Evolutionary conservation across 2,113 vertebrate species (phyloP), one percentile per base, ranked within the genome.

Genomic region (Cyphomyrus plagiostoma): DNA sequence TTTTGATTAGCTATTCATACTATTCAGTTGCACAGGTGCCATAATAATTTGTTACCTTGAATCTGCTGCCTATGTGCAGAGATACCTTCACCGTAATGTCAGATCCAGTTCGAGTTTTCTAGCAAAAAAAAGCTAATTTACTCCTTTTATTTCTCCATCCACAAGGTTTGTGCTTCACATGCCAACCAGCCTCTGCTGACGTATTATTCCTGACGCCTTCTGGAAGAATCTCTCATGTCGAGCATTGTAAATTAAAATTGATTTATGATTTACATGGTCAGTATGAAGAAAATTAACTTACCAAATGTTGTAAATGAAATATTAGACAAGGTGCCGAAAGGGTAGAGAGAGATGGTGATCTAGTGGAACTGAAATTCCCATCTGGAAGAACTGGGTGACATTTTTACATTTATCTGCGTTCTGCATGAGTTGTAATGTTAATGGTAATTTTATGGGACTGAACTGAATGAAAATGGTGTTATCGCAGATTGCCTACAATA

Each of bases 261-360:
- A 99, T 99, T 98, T 98, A 97, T 98, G 97, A 98, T 99, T 98
- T 99, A 98, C 98, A 99, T 99, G 98, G 97, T 97, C 97, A 97
- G 97, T 96, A 97, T 97, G 97, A 97, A 97, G 97, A 98, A 97
- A 98, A 98, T 98, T 97, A 99, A 98, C 97, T 98, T 97, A 97
- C 97, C 96, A 97, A 97, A 98, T 97, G 97, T 97, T 98, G 97
- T 98, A 98, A 96, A 98, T 98, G 97, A 99, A 99, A 98, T 98
- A 98, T 98, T 98, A 97, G 97, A 98, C 97, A 98, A 97, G 97
- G 94, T 93, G 94, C 92, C 92, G 92, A 92, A 93, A 89, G 88
- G 17, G 93, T 97, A 93, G 96, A 97, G 97, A 97, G 96, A 97
- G 97, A 98, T 98, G 97, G 96, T 97, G 97, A 99, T 98, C 97